Percentiles rank a stretch among this genome's conserved stretches.
Evolutionary conservation across 2,113 vertebrate species (phyloP).

Genomic region (Colossoma macropomum): DNA sequence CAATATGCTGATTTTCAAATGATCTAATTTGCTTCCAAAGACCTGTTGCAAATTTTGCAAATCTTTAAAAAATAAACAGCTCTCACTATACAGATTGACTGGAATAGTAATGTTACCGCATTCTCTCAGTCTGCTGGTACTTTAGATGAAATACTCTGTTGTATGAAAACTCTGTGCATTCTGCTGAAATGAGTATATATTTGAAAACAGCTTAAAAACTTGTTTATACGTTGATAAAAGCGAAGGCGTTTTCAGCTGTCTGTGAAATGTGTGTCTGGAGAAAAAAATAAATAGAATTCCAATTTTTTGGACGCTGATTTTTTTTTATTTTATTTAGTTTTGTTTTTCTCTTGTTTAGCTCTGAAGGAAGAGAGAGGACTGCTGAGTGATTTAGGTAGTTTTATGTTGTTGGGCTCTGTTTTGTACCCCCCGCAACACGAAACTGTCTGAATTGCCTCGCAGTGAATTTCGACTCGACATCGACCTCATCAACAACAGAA

Average conservation of each 20-base stretch:
- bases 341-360: constrained; percentile 1
- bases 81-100: not conserved
- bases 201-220: not conserved
- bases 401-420: constrained; percentile 96
- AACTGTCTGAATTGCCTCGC: constrained; percentile 97
- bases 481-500: constrained; percentile 59
- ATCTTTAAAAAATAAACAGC: not conserved
- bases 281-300: constrained; percentile 29
- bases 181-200: not conserved
- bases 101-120: not conserved
- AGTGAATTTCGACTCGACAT: constrained; percentile 88
- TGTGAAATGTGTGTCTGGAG: constrained; percentile 31
- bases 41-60: not conserved
- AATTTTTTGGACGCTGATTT: not conserved
- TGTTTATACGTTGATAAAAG: not conserved
- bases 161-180: constrained; percentile 3
- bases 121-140: not conserved
- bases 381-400: constrained; percentile 98
- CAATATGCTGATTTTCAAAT: constrained; percentile 9
- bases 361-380: constrained; percentile 74
- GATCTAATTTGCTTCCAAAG: constrained; percentile 1
- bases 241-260: not conserved
- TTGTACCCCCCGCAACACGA: constrained; percentile 92
- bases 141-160: not conserved
- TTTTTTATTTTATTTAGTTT: not conserved